Conservation (phyloP, 92 coral and sea anemone species). For the Nematostella vectensis region DNA sequence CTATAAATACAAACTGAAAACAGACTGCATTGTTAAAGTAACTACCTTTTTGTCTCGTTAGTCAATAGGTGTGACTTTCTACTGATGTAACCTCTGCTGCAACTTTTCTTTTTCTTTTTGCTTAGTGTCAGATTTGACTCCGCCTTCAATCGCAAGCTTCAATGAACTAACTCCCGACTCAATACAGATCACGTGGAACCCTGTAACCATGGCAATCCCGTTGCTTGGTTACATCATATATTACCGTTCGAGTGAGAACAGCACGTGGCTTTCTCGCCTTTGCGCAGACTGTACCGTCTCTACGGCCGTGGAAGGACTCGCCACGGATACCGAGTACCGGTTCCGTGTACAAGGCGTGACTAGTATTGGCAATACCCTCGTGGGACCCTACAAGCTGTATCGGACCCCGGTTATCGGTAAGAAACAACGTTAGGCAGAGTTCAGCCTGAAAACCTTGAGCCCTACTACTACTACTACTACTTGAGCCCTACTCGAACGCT, state of each 20-base stretch:
- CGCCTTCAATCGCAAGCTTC: too few species aligned
- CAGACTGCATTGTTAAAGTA: too few species aligned
- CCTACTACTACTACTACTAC: too few species aligned
- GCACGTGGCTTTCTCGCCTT: slow-evolving; percentile 11
- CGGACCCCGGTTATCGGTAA: slow-evolving; percentile 24
- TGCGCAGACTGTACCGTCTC: slow-evolving; percentile 7
- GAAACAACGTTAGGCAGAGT: too few species aligned
- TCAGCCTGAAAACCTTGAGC: too few species aligned
- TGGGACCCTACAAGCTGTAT: slow-evolving; percentile 11
- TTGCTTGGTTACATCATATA: slow-evolving; percentile 20
- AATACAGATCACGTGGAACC: slow-evolving; percentile 26
- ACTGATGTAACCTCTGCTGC: too few species aligned
- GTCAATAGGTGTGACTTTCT: too few species aligned
- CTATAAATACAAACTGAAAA: too few species aligned
- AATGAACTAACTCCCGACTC: slow-evolving; percentile 20
- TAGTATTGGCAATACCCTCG: slow-evolving; percentile 24
- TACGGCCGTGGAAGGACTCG: slow-evolving; percentile 3
- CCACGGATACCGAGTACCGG: slow-evolving; percentile 15
- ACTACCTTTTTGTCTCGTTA: too few species aligned
- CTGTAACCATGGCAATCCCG: background rate
- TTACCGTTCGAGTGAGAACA: slow-evolving; percentile 9
- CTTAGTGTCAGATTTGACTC: too few species aligned
- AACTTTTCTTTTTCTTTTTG: too few species aligned
- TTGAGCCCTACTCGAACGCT: too few species aligned
- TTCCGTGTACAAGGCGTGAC: slow-evolving; percentile 27